Conservation (phyloP, 2,888 invertebrate species). For the Keiferia lycopersicella region DNA sequence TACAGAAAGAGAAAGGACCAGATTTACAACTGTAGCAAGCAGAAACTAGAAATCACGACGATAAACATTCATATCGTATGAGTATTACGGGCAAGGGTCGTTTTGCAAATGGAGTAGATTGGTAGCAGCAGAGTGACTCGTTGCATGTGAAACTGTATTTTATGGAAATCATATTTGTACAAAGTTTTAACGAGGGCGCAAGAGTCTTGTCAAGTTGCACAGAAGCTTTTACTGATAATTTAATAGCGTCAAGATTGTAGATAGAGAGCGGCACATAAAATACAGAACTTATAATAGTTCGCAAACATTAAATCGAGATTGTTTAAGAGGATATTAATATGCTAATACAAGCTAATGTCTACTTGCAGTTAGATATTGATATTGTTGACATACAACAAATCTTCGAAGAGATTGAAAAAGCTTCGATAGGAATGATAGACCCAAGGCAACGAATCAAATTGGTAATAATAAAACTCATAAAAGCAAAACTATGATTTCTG, state of each 20-base stretch:
- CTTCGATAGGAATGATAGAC: background rate
- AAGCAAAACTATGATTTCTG: background rate
- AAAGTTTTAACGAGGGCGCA: background rate
- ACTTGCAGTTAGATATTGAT: too few species aligned
- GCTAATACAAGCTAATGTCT: too few species aligned
- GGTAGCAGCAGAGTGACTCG: conserved; percentile 13
- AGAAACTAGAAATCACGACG: conserved; percentile 29
- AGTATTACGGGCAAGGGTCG: conserved; percentile 16
- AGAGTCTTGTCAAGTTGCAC: background rate
- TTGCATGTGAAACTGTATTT: conserved; percentile 18
- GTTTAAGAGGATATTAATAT: too few species aligned
- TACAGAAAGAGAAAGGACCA: conserved; percentile 30
- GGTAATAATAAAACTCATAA: background rate
- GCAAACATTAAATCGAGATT: too few species aligned
- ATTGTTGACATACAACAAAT: too few species aligned
- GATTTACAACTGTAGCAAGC: conserved; percentile 24
- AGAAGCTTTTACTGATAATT: background rate
- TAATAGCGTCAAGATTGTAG: background rate
- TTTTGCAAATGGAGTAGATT: conserved; percentile 24
- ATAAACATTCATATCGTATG: conserved; percentile 28
- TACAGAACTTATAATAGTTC: too few species aligned
- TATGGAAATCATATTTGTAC: conserved; percentile 13
- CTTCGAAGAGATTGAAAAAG: too few species aligned
- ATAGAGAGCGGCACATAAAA: too few species aligned
- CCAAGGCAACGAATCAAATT: background rate